Conservation (phyloP, 37 sponge, comb jelly and placozoan genomes). For the Petrosia ficiformis region DNA sequence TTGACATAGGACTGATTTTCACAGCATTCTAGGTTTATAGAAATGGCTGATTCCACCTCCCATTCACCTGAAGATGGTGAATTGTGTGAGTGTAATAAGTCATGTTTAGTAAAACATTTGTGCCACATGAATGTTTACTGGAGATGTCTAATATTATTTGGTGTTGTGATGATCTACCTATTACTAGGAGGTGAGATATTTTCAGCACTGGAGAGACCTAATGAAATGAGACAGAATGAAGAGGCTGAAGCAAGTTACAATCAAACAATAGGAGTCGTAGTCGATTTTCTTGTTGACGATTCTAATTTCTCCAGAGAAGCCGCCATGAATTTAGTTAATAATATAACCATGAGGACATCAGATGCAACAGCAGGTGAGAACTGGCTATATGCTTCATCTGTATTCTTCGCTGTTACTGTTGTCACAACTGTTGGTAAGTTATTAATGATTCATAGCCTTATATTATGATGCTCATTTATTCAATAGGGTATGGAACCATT, state of each 20-base stretch:
- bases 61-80: no score
- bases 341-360: neutral
- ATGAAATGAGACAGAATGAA: constrained; percentile 6
- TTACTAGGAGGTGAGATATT: constrained; percentile 52
- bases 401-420: constrained; percentile 47
- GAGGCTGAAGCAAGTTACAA: neutral
- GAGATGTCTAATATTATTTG: constrained; percentile 6
- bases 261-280: neutral
- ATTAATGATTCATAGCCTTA: no score
- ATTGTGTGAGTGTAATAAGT: neutral
- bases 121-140: constrained; percentile 37
- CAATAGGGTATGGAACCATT: constrained; percentile 80
- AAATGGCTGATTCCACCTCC: no score
- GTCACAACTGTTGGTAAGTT: constrained; percentile 70
- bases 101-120: neutral
- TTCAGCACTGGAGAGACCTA: constrained; percentile 24
- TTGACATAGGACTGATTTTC: no score
- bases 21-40: no score
- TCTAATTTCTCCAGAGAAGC: constrained; percentile 24
- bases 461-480: no score
- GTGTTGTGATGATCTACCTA: constrained; percentile 46
- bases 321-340: neutral
- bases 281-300: neutral
- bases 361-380: neutral
- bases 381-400: constrained; percentile 44